phyloP scores from a whole-genome alignment of 2,797 vertebrate genomes.

The Scolopax bukidnonensis region DNA sequence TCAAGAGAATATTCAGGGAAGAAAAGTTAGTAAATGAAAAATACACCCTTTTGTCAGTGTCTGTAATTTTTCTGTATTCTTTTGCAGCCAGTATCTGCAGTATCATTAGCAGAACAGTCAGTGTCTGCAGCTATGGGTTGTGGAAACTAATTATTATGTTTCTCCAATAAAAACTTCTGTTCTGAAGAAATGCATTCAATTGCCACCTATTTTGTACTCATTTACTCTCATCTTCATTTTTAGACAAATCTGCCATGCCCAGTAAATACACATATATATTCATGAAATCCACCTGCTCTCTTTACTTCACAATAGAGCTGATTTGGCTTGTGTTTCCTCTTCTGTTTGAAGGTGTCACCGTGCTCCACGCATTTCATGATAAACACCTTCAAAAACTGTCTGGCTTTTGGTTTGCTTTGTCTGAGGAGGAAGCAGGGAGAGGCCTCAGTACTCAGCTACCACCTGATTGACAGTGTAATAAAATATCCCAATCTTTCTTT shows the following conservation, averaged over 20 bases:
- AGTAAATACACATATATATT: constrained; percentile 34
- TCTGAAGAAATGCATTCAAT: constrained; percentile 46
- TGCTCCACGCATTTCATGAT: not conserved
- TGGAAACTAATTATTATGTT: constrained; percentile 31
- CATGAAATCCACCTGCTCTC: constrained; percentile 64
- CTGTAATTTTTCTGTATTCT: constrained; percentile 55
- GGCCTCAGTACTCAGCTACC: not conserved
- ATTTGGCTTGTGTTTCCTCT: constrained; percentile 33
- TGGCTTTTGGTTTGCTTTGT: constrained; percentile 35
- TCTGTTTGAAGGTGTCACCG: not conserved
- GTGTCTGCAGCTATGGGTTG: not conserved
- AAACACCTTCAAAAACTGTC: constrained; percentile 20
- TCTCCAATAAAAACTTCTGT: constrained; percentile 61
- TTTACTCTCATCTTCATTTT: constrained; percentile 25
- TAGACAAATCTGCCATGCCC: constrained; percentile 1
- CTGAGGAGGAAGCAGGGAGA: not conserved
- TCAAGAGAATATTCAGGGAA: constrained; percentile 25
- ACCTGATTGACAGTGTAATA: constrained; percentile 61
- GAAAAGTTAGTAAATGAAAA: constrained; percentile 61
- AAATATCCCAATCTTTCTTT: constrained; percentile 59
- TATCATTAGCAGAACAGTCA: constrained; percentile 8
- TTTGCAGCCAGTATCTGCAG: constrained; percentile 1
- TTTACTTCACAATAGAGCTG: constrained; percentile 55
- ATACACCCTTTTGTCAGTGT: constrained; percentile 1
- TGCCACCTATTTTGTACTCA: constrained; percentile 26